Evolutionary conservation across 2,113 vertebrate species (phyloP), one percentile per base, ranked within the genome.

Genomic region (Aramus guarauna): DNA sequence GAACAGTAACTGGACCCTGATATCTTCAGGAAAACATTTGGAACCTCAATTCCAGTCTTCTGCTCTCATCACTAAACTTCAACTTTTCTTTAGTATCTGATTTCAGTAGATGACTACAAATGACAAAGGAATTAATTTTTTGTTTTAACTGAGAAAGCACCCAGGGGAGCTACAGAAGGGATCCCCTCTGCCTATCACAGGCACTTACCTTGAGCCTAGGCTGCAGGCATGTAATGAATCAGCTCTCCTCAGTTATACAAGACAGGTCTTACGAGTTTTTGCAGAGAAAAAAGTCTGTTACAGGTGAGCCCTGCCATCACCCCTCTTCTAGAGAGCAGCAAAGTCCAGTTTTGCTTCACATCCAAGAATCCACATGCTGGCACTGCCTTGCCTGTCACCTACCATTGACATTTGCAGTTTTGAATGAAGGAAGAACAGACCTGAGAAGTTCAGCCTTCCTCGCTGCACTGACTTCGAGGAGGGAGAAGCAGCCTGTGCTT

Each of bases 341-440:
- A 82, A 67, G 19, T 59, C 43, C 47, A 55, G 21, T 34, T 92
- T 56, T 68, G 39, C 14, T 43, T 69, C 53, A 20, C 20, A 59
- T 32, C 5, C 56, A 58, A 43, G 53, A 76, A 69, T 23, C 13
- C 26, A 26, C 3, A 0, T 36, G 53, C 15, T 41, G 62, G 39
- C 30, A 23, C 27, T 55, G 47, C 32, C 36, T 43, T 41, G 8
- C 9, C 29, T 68, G 39, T 75, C 8, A 12, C 18, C n/a, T 24
- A 11, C 29, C n/a, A 22, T 43, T 59, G 32, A 56, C 48, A 23
- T 58, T 41, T 62, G 41, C 5, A 68, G 15, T 32, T 92, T 76
- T 0, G 0, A 69, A 17, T 32, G 6, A 68, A 11, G 36, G 12
- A 80, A 21, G 23, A 81, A 53, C 18, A 74, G 23, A 69, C 6